Evolutionary conservation across 2,888 invertebrate genomes (phyloP), one percentile per base, ranked within the genome.

Genomic region (Drosophila diplacantha): DNA sequence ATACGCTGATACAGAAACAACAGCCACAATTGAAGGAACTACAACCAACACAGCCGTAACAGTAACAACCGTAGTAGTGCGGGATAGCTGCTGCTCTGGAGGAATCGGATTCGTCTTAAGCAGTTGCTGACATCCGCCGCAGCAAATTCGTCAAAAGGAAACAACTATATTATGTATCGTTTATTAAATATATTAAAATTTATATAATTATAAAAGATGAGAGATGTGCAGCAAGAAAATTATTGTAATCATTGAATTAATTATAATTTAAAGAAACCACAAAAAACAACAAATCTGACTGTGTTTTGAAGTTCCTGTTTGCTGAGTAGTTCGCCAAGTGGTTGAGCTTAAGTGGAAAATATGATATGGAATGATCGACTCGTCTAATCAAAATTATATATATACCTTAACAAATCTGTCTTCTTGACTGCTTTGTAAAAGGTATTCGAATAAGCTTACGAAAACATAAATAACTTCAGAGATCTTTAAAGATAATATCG

Each of bases 111-210:
- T 66, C 49, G 34, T 66, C 69, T 66, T 34, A 52, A 38, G 81
- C 78, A 73, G 81, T 65, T 66, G 75, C 59, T 65, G 68, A 49
- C 49, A 65, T 65, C 70, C 71, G 67, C 67, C 70, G 72, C 76
- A 74, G 78, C 80, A 81, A 72, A 81, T 80, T 80, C 78, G 84
- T 84, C 80, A 74, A 72, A 61, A 66, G 59, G 50, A 83, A 78
- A 46, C 44, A 80, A 82, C 84, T 84, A 80, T 81, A 84, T 81
- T 79, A 81, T 85, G 84, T 85, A 87, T 86, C 86, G 87, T 86
- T 87, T 87, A 87, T 87, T 87, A 84, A 87, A 86, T 84, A 85
- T 86, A 87, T 87, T 87, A 86, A 87, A 87, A 87, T 87, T 87
- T 87, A 87, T 86, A 86, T 87, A 86, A 87, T 87, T 86, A 86